phyloP scores from a whole-genome alignment of 2,888 invertebrate species.

The Chrysolina haemoptera region DNA sequence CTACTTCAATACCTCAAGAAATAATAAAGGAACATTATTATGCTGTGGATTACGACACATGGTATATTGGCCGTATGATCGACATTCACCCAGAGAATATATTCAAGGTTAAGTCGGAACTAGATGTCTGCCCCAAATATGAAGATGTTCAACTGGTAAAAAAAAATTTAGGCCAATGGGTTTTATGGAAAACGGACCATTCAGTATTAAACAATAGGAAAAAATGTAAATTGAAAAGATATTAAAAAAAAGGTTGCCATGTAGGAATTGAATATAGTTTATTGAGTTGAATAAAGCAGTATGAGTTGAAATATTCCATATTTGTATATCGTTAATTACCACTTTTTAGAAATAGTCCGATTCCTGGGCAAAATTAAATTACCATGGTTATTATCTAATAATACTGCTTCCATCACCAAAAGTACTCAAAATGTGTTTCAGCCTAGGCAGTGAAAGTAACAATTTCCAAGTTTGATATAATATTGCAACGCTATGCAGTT shows the following conservation, averaged over 20 bases:
- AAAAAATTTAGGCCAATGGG: neutral
- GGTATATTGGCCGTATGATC: neutral
- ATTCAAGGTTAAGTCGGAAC: neutral
- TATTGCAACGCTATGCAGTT: neutral
- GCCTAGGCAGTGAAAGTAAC: neutral
- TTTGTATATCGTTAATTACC: neutral
- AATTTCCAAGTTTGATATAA: neutral
- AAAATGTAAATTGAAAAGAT: neutral
- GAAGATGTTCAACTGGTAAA: neutral
- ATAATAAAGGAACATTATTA: neutral
- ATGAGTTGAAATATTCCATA: neutral
- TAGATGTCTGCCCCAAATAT: neutral
- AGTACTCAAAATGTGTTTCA: neutral
- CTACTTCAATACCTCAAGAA: neutral
- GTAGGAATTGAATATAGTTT: neutral
- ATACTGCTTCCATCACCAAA: neutral
- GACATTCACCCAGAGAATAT: neutral
- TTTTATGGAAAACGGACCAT: neutral
- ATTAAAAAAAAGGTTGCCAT: neutral
- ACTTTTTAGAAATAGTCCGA: neutral
- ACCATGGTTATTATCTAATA: neutral
- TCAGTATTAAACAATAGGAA: neutral
- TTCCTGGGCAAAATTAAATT: neutral
- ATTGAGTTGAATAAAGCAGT: neutral
- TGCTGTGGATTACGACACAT: neutral